Conservation (phyloP, 2,888 invertebrate species). For the Acleris sparsana region DNA sequence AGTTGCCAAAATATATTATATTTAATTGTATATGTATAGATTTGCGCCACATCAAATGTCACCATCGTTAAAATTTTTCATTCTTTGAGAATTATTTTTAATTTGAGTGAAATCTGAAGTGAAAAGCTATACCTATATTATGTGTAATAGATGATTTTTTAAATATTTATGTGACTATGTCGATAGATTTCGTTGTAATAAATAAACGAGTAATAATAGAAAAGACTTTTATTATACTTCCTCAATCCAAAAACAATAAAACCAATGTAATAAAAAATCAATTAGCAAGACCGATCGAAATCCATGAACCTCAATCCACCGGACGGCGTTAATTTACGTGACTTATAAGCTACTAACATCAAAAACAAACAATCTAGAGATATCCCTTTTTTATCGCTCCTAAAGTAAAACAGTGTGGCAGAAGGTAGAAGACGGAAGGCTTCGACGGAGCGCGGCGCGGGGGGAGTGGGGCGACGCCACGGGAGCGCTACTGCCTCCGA, state of each 20-base stretch:
- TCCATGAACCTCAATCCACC: slow-evolving; percentile 61
- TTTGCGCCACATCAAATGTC: slow-evolving; percentile 17
- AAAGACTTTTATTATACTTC: slow-evolving; percentile 21
- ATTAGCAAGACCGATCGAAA: slow-evolving; percentile 64
- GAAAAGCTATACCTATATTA: slow-evolving; percentile 9
- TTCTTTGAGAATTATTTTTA: slow-evolving; percentile 18
- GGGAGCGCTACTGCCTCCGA: slow-evolving; percentile 81
- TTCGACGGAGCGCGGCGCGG: slow-evolving; percentile 54
- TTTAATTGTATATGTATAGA: slow-evolving; percentile 39
- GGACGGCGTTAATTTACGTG: slow-evolving; percentile 77
- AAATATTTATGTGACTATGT: slow-evolving; percentile 72
- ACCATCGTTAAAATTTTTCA: slow-evolving; percentile 20
- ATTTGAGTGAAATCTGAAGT: slow-evolving; percentile 19
- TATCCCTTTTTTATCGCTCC: slow-evolving; percentile 80
- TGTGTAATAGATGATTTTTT: slow-evolving; percentile 51
- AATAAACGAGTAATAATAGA: slow-evolving; percentile 51
- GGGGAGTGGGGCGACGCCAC: slow-evolving; percentile 57
- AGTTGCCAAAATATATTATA: slow-evolving; percentile 44
- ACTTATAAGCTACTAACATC: slow-evolving; percentile 80
- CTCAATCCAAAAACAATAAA: slow-evolving; percentile 39
- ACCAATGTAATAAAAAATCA: slow-evolving; percentile 46
- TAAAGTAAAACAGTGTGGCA: slow-evolving; percentile 70
- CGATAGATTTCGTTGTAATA: slow-evolving; percentile 80
- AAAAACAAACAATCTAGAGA: slow-evolving; percentile 79
- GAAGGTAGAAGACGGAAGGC: slow-evolving; percentile 48